A percentile compares a stretch with the other conserved stretches of the same genome.
phyloP scores from a whole-genome alignment of 2,113 vertebrate species.

The Stigmatopora nigra region DNA sequence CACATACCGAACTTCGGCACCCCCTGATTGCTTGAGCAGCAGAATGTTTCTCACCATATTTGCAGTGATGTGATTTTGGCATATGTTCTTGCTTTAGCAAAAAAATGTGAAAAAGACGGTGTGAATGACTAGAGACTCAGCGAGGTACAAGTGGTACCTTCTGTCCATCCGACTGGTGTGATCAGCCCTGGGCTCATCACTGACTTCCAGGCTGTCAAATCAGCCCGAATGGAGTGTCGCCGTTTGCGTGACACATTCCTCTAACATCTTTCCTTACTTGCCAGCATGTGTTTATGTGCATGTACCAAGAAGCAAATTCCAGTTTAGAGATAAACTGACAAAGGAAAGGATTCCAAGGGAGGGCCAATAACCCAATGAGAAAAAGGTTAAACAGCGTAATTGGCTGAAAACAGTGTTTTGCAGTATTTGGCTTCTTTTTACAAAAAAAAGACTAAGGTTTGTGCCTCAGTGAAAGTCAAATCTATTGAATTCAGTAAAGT shows the following conservation, averaged over 20 bases:
- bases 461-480: too few relatives aligned
- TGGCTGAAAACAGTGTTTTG: too few relatives aligned
- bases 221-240: slow-evolving; percentile 16
- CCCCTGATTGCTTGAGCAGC: slow-evolving; percentile 24
- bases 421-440: too few relatives aligned
- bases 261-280: background rate
- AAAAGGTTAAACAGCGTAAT: too few relatives aligned
- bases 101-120: slow-evolving; percentile 57
- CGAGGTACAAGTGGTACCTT: slow-evolving; percentile 35
- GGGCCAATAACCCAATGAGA: too few relatives aligned
- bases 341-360: too few relatives aligned
- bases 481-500: too few relatives aligned
- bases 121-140: slow-evolving; percentile 38
- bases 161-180: slow-evolving; percentile 43
- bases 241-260: background rate
- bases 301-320: background rate
- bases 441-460: too few relatives aligned
- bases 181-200: slow-evolving; percentile 27
- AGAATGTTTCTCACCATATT: slow-evolving; percentile 51
- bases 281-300: background rate
- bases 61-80: slow-evolving; percentile 55
- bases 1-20: background rate
- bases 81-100: slow-evolving; percentile 59
- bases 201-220: slow-evolving; percentile 39
- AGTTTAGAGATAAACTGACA: too few relatives aligned